These are phyloP conservation scores for Lasiurus borealis DNA, from an alignment of 2,113 vertebrate genomes.

Conservation along the genomic window DNA sequence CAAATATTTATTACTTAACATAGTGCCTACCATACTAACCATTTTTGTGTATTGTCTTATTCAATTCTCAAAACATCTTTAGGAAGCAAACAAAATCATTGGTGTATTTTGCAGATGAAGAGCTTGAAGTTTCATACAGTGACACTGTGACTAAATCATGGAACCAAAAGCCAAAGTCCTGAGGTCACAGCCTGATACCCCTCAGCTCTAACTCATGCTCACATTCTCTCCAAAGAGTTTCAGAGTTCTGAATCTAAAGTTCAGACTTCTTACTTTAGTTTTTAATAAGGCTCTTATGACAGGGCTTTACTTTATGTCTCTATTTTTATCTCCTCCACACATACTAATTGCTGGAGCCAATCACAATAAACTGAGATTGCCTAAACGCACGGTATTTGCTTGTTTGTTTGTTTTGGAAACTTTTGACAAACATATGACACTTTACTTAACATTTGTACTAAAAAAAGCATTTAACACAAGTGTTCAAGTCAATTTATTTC, in stretches of 20 bases:
- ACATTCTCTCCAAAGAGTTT: not conserved
- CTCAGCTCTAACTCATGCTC: no score
- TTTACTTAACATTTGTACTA: not conserved
- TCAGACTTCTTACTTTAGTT: not conserved
- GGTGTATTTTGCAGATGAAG: not conserved
- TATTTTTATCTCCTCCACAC: not conserved
- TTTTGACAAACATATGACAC: not conserved
- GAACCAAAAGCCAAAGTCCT: not conserved
- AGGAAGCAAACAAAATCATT: not conserved
- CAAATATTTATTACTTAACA: not conserved
- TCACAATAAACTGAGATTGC: not conserved
- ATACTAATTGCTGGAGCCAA: not conserved
- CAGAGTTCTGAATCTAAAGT: not conserved
- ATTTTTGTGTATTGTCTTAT: not conserved
- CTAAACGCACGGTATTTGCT: not conserved
- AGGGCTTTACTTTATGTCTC: not conserved
- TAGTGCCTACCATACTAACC: not conserved
- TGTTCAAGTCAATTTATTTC: not conserved
- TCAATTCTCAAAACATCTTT: constrained; percentile 7
- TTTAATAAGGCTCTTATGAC: not conserved
- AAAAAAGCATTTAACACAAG: not conserved
- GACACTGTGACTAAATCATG: not conserved
- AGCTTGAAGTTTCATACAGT: not conserved
- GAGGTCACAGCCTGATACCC: not conserved
- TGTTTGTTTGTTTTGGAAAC: not conserved